Evolutionary conservation across 2,113 vertebrate genomes (phyloP), one percentile per base, ranked within the genome.

Genomic region (Dryoscopus gambensis): DNA sequence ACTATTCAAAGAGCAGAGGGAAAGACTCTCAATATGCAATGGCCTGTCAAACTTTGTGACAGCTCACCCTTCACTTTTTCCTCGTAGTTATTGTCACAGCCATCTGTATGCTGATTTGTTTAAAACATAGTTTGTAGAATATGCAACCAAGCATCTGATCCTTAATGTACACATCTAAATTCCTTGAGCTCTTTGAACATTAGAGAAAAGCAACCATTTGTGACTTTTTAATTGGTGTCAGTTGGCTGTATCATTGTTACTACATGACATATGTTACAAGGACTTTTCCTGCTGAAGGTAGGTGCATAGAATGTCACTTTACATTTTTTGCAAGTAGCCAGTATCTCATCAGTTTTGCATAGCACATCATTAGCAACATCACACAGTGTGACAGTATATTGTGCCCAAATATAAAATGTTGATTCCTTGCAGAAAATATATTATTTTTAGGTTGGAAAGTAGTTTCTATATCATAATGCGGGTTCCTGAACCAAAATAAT

Each of bases 161-260:
- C 70, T 95, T 93, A 97, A 97, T 85, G 92, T 95, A 95, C 87
- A 95, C 87, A 94, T 94, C 86, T 85, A 92, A 79, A 93, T 94
- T 94, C 85, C 91, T 91, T 56, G 85, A 96, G 85, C 74, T 77
- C 81, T 94, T 83, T 91, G 50, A 96, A 94, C 92, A 87, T 90
- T 94, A 93, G 67, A 95, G 81, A 89, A 95, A 88, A 96, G 95
- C 94, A 97, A 80, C 80, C 94, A 95, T 69, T 93, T 97, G 95
- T 96, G 96, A 97, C 94, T 95, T 97, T 96, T 97, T 97, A 97
- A 97, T 97, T 97, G 96, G 91, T 94, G 94, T 90, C 96, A 96
- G 93, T 93, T 92, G 91, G 62, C 74, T 96, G 74, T 93, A 90
- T 95, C 94, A 97, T 96, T 90, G 93, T 91, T 95, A 89, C 77